A percentile compares a stretch with the other conserved stretches of the same genome.
These are phyloP conservation scores for Petaurus breviceps DNA, from an alignment of 2,113 vertebrate genomes.

Conservation along the genomic window DNA sequence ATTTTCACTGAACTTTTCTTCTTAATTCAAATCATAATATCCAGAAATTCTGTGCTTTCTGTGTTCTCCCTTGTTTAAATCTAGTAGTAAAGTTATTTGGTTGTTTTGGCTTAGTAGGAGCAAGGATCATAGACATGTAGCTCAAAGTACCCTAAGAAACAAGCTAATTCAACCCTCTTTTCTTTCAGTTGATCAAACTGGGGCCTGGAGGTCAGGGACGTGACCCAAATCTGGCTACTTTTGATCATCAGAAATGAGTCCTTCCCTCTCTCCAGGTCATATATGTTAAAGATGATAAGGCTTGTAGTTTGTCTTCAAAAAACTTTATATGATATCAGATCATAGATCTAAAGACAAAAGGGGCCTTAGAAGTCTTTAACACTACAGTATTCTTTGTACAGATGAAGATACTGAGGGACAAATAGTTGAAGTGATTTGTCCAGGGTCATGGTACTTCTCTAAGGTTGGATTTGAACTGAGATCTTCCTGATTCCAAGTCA, in stretches of 20 bases:
- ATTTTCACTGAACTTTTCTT: background rate
- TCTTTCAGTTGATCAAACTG: background rate
- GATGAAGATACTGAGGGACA: background rate
- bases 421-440: background rate
- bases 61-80: background rate
- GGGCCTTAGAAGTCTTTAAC: background rate
- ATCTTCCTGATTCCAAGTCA: background rate
- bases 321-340: background rate
- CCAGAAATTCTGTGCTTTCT: background rate
- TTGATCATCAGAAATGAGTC: background rate
- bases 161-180: background rate
- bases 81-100: background rate
- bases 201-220: background rate
- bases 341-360: background rate
- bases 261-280: background rate
- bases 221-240: background rate
- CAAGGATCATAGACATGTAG: background rate
- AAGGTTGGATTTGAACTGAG: background rate
- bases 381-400: background rate
- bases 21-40: background rate
- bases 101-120: background rate
- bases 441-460: background rate
- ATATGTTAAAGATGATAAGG: background rate
- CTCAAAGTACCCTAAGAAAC: background rate
- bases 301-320: background rate